phyloP scores from a whole-genome alignment of 1,140 invertebrate genomes.

The Drosophila parabipectinata region DNA sequence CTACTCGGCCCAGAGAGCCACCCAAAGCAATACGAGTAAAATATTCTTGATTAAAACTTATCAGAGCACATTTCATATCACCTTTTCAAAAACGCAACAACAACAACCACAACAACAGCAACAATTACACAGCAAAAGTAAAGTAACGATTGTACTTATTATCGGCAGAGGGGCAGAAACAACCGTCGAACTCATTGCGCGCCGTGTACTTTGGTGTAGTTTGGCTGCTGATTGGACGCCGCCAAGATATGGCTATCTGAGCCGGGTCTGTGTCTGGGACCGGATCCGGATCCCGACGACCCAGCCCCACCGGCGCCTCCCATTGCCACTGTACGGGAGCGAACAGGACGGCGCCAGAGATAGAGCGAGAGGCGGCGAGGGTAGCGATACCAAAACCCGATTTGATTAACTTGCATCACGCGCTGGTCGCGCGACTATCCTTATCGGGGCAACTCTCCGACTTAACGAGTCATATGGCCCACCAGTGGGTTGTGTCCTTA shows the following conservation, averaged over 20 bases:
- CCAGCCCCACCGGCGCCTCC: conserved; percentile 63
- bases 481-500: conserved; percentile 49
- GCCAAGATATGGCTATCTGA: conserved; percentile 75
- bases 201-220: conserved; percentile 57
- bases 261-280: conserved; percentile 15
- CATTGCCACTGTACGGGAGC: neutral
- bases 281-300: conserved; percentile 1
- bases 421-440: conserved; percentile 67
- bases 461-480: conserved; percentile 23
- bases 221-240: conserved; percentile 69
- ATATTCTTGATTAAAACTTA: conserved; percentile 84
- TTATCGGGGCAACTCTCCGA: conserved; percentile 61
- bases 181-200: conserved; percentile 73
- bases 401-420: conserved; percentile 79
- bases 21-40: conserved; percentile 80
- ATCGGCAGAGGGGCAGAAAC: conserved; percentile 46
- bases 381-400: conserved; percentile 51
- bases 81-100: conserved; percentile 80
- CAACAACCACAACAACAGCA: conserved; percentile 43
- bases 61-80: conserved; percentile 83
- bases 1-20: conserved; percentile 71
- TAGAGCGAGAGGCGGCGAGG: conserved; percentile 13
- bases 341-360: conserved; percentile 10
- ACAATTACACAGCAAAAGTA: conserved; percentile 42
- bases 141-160: conserved; percentile 74